Base-by-base conservation (phyloP, 2,113 vertebrate species). In the Bujurquina vittata region DNA sequence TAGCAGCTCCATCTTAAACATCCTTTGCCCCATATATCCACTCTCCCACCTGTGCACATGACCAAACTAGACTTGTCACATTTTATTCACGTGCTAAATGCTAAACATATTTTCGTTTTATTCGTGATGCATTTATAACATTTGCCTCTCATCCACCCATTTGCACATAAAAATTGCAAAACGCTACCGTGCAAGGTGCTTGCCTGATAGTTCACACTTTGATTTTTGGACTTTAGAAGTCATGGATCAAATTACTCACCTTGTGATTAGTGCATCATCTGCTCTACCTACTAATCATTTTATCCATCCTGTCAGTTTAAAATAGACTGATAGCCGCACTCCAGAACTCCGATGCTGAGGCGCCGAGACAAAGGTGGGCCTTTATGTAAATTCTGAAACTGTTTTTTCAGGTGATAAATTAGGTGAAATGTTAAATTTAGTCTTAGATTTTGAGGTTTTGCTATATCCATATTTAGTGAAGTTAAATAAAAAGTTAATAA, bases 161-260 rank as follows among this genome's bases (percentile, higher is more conserved):
- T 37, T 37, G 35, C 35, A 40, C 37, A 35, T 4, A 31, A 31
- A 31, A 31, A 26, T 46, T 4, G 0, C 63, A 10, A 26, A 46
- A 69, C 11, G 63, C 46, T 46, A 67, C 0, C 20, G n/a, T 63
- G 33, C 11, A 3, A 63, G 33, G 20, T 15, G 0, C 8, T 11
- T 29, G 9, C 40, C 40, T 29, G 40, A 49, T 67, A 49, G 40
- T 49, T 49, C 9, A 46, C 22, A 67, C 37, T 46, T 18, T 46
- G 2, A 67, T 0, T 67, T 67, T 29, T 67, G 63, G 46, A 0
- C 40, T 67, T 67, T 67, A 0, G 46, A 22, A 40, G 14, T 46
- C 46, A 49, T 15, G 15, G 15, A 17, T 17, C 46, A 46, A 67
- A 67, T 26, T 46, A 22, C 22, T 67, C 15, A 18, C 40, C 63